Base-by-base conservation (phyloP, 2,888 invertebrate genomes). In the Blera fallax region DNA sequence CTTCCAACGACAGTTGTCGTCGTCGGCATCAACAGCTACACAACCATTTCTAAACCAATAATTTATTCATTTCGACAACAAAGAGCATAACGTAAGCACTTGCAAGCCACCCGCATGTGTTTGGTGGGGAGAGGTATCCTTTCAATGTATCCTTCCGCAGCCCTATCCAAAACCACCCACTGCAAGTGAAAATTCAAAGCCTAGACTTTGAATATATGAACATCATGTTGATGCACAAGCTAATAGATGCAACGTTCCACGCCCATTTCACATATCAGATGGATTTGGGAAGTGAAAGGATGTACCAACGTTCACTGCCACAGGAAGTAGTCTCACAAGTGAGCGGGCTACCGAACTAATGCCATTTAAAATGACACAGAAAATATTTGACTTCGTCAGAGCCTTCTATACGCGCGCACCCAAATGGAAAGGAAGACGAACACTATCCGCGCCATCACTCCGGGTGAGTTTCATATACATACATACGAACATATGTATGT, bases 1-100 rank as follows among this genome's bases (percentile, higher is more conserved):
- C 56, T 62, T 64, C 24, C 52, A 52, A 58, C 37, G 65, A 34
- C 69, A 69, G 40, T 78, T 21, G 73, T 50, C 16, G 43, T 18
- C 45, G 50, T 58, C 64, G 82, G 18, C 72, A 81, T 64, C 81
- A 81, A 69, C 73, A 78, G 54, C 67, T 64, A 73, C 69, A 43
- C 67, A 73, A 65, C 58, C 74, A 70, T 73, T 81, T 65, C 72
- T 72, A 65, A 81, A 85, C 81, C 76, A 77, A 85, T 85, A 85
- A 85, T 81, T 85, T 85, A 85, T 85, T 85, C 85, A 85, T 85
- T 85, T 81, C 81, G 81, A 85, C 76, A 85, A 85, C 85, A 85
- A 85, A 85, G 85, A 85, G 81, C 81, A 85, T 80, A 81, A 77
- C 85, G 76, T 77, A 62, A 81, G 70, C 85, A 85, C 80, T 76